Evolutionary conservation across 2,113 vertebrate genomes (phyloP).

Genomic region (Pachycephala philippinensis): DNA sequence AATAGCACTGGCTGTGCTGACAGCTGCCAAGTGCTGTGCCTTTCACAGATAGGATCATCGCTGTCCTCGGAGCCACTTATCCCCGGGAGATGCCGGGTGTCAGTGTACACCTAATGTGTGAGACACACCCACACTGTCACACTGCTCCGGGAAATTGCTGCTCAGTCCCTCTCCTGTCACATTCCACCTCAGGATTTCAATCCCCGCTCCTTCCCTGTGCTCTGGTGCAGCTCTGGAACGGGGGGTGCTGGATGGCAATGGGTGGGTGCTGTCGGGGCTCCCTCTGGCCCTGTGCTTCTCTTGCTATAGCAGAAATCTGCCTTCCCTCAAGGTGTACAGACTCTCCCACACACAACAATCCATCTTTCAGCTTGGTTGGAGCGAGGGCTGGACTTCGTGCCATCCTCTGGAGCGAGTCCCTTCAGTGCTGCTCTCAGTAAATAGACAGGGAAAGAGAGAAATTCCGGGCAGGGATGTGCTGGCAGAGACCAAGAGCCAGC

Average conservation of each 20-base stretch:
- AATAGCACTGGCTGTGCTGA: neutral
- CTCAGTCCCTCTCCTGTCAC: neutral
- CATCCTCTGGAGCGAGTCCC: neutral
- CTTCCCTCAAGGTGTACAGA: neutral
- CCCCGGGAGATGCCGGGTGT: accelerated
- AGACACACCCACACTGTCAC: accelerated
- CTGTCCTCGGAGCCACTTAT: neutral
- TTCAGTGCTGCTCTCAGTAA: neutral
- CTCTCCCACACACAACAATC: accelerated
- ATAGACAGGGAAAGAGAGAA: neutral
- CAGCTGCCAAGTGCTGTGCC: neutral
- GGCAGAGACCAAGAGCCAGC: neutral
- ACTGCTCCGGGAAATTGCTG: neutral
- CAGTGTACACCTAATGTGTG: accelerated
- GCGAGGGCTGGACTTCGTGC: neutral
- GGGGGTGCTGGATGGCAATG: no score
- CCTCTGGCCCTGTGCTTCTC: neutral
- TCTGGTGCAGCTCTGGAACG: accelerated
- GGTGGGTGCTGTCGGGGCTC: neutral
- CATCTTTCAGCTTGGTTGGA: no score
- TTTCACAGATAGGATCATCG: accelerated
- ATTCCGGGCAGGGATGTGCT: neutral
- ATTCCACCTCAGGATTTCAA: neutral
- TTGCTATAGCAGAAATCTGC: neutral
- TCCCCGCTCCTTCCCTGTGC: accelerated